Conservation (phyloP, 2,797 vertebrate species). For the Tokudaia tokunoshimensis region DNA sequence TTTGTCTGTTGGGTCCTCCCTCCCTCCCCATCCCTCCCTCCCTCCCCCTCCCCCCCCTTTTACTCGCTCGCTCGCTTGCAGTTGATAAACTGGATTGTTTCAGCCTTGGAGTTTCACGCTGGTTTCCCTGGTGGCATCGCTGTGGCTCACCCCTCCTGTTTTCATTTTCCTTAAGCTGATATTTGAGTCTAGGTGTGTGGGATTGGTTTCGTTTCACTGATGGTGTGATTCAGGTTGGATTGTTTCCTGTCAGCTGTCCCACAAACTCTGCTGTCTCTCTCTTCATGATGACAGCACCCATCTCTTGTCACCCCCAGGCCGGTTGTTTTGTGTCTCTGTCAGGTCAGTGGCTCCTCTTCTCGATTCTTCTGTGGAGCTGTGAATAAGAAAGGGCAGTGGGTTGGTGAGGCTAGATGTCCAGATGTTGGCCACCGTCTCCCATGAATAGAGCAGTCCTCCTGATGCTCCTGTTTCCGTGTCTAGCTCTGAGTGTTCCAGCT, state of each 20-base stretch:
- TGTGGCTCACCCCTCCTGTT: neutral
- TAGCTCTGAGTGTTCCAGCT: neutral
- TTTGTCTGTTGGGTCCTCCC: neutral
- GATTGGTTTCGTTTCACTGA: neutral
- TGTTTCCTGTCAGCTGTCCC: neutral
- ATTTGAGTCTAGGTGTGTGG: neutral
- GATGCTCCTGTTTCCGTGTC: neutral
- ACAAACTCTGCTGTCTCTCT: neutral
- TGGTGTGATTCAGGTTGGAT: neutral
- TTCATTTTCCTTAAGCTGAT: neutral
- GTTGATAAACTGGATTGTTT: neutral
- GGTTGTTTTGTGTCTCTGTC: neutral
- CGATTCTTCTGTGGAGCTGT: neutral
- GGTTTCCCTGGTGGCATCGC: neutral
- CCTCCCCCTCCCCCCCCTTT: accelerated
- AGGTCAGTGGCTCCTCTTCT: neutral
- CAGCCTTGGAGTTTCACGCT: neutral
- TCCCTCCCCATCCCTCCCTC: neutral
- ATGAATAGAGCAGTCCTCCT: neutral
- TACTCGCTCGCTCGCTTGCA: accelerated
- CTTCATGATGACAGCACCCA: too few relatives aligned
- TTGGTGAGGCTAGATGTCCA: neutral
- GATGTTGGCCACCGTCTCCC: neutral
- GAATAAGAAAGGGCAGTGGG: neutral
- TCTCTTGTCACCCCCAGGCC: neutral